Percentiles rank a stretch among this genome's conserved stretches.
These are phyloP conservation scores for Heliornis fulica DNA, from an alignment of 2,113 vertebrate genomes.

Conservation along the genomic window DNA sequence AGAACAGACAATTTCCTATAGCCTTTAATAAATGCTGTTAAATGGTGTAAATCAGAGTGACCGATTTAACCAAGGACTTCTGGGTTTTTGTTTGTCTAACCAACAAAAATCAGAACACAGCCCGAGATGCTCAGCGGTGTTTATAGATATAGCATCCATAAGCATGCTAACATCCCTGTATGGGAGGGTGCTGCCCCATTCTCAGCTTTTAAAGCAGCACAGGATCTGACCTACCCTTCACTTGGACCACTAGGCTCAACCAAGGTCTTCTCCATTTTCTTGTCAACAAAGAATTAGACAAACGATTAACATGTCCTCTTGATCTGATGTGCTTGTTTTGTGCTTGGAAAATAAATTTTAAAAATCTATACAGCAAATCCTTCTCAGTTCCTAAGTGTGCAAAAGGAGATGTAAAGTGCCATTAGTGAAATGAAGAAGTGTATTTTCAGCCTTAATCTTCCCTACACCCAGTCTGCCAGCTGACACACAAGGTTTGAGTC, in stretches of 20 bases:
- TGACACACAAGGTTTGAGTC: neutral
- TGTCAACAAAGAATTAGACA: neutral
- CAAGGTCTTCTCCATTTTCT: neutral
- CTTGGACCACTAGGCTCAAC: neutral
- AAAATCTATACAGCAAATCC: neutral
- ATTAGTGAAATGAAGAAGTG: neutral
- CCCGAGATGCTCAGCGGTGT: neutral
- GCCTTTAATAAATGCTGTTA: neutral
- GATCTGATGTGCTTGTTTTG: neutral
- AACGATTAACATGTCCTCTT: neutral
- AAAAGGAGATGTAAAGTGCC: neutral
- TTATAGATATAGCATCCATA: rapidly evolving
- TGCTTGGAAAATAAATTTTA: neutral
- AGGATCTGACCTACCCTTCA: neutral
- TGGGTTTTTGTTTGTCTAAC: neutral
- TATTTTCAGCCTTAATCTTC: neutral
- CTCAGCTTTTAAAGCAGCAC: neutral
- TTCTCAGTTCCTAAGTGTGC: neutral
- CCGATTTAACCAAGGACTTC: neutral
- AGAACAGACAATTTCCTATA: neutral
- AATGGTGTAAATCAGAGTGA: neutral
- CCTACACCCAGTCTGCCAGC: neutral
- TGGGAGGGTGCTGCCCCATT: neutral
- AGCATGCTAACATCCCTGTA: neutral
- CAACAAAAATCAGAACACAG: neutral